Percentiles rank a stretch among this genome's conserved stretches.
phyloP scores from a whole-genome alignment of 2,113 vertebrate species.

The Cephalopterus ornatus region DNA sequence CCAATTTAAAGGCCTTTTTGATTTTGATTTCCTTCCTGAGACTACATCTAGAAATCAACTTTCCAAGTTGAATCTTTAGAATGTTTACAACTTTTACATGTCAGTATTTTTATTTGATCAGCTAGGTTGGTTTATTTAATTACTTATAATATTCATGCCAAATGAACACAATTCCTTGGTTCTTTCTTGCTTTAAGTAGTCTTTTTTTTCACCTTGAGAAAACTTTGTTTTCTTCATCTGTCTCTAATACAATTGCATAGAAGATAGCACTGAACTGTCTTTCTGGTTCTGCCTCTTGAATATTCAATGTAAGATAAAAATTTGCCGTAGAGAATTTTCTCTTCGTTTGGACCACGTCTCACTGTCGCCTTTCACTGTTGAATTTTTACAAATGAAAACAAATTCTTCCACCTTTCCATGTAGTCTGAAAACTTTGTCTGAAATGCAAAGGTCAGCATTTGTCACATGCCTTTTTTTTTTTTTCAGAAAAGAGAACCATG shows the following conservation, averaged over 20 bases:
- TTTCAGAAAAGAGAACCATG: background rate
- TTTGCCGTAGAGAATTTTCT: background rate
- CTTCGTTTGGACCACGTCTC: background rate
- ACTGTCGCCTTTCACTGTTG: background rate
- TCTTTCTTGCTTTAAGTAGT: background rate
- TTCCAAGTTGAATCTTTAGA: background rate
- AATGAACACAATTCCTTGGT: background rate
- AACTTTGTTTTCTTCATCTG: background rate
- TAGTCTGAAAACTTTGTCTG: background rate
- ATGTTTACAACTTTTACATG: background rate
- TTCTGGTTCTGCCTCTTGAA: background rate
- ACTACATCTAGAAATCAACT: background rate
- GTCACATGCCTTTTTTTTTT: background rate
- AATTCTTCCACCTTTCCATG: background rate
- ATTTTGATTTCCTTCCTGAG: background rate
- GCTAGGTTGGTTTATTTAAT: background rate
- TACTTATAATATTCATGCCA: background rate
- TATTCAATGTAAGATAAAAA: background rate
- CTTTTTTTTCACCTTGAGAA: background rate
- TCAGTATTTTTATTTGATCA: background rate
- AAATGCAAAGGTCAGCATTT: background rate
- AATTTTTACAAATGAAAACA: background rate
- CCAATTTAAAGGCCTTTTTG: background rate
- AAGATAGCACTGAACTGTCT: background rate
- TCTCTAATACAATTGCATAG: background rate